These are phyloP conservation scores for Peromyscus attwateri DNA, from an alignment of 2,797 vertebrate species.

Conservation along the genomic window DNA sequence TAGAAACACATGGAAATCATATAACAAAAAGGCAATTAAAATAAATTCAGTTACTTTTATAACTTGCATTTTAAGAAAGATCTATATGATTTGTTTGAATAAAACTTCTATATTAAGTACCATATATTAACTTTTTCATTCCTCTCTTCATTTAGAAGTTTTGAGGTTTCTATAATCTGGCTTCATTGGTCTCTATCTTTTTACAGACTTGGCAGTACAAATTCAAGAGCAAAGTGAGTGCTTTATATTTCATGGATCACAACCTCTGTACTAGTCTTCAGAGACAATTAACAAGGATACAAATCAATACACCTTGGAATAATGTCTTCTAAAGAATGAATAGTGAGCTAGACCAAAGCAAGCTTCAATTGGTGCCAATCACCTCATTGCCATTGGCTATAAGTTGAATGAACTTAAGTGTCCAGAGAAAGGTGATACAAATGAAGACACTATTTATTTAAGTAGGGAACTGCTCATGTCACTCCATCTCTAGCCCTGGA, in stretches of 20 bases:
- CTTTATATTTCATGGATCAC: neutral
- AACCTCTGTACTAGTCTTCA: neutral
- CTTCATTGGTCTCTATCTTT: neutral
- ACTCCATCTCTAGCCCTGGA: neutral
- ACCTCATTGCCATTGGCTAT: neutral
- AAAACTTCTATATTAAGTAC: neutral
- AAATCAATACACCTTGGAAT: conserved; percentile 14
- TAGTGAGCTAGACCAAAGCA: neutral
- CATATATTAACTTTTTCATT: neutral
- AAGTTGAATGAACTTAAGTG: neutral
- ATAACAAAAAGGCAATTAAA: neutral
- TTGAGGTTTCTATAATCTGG: neutral
- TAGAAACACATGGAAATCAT: neutral
- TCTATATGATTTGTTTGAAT: neutral
- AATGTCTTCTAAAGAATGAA: neutral
- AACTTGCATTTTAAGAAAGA: conserved; percentile 39
- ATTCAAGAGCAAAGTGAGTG: neutral
- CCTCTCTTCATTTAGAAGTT: neutral
- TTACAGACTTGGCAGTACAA: neutral
- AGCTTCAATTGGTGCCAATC: neutral
- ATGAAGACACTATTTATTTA: neutral
- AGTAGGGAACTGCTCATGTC: neutral
- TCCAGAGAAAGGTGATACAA: neutral
- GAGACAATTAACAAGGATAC: neutral
- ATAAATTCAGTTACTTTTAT: neutral